Conservation (phyloP, 2,797 vertebrate genomes). For the Nannoperca obscura region DNA sequence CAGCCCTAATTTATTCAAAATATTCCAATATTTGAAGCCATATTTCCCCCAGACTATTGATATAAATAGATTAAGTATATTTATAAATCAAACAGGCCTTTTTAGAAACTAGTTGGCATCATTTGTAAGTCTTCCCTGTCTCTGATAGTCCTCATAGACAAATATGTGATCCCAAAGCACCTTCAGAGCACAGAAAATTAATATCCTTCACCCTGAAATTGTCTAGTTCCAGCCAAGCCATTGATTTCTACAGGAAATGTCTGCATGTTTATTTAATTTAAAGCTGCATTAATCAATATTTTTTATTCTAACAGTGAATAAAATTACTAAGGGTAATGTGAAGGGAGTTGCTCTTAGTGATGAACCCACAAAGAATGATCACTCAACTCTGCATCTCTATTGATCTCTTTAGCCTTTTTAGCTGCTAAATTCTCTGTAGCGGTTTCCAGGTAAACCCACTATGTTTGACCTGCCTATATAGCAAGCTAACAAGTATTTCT, state of each 20-base stretch:
- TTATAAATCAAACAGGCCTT: constrained; percentile 20
- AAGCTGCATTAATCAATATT: constrained; percentile 57
- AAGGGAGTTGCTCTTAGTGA: not conserved
- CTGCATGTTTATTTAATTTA: constrained; percentile 43
- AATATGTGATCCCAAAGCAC: not conserved
- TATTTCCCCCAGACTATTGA: constrained; percentile 41
- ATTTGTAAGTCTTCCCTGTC: constrained; percentile 33
- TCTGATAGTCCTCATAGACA: constrained; percentile 20
- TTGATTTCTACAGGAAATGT: constrained; percentile 49
- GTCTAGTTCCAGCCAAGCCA: constrained; percentile 46
- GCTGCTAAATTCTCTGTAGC: not conserved
- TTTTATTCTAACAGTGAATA: constrained; percentile 16
- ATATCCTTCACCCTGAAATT: constrained; percentile 39
- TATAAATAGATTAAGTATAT: constrained; percentile 18
- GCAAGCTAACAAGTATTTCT: not conserved
- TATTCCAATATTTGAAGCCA: constrained; percentile 63
- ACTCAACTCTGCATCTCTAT: not conserved
- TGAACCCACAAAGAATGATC: not conserved
- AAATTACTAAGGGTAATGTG: not conserved
- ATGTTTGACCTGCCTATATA: not conserved
- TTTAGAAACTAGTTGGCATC: constrained; percentile 12
- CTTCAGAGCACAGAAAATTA: constrained; percentile 16
- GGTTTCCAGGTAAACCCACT: not conserved
- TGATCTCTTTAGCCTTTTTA: not conserved
- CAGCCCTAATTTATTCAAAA: too few relatives aligned